Conservation (phyloP, 2,797 vertebrate species). For the Carcharodon carcharias region DNA sequence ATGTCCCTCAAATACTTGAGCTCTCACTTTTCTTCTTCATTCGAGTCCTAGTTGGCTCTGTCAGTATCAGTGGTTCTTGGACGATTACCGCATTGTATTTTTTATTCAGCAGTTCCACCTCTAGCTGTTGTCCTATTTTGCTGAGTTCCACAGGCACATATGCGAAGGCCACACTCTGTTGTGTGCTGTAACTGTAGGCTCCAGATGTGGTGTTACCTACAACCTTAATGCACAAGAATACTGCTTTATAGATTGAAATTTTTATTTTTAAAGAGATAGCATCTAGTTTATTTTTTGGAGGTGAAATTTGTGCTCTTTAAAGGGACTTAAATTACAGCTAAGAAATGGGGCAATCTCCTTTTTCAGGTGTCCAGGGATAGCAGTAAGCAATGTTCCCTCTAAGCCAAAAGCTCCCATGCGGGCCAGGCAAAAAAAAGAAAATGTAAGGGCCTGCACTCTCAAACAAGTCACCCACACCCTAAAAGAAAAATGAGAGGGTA, state of each 20-base stretch:
- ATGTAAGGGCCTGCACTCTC: too few species aligned
- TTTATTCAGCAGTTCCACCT: constrained; percentile 81
- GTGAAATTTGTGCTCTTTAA: neutral
- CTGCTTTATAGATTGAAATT: neutral
- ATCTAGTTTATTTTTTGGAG: neutral
- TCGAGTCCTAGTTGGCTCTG: constrained; percentile 74
- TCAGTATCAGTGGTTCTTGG: constrained; percentile 79
- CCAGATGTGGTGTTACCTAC: constrained; percentile 94
- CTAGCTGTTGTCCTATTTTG: constrained; percentile 75
- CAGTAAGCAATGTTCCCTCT: neutral
- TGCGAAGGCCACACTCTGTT: constrained; percentile 82
- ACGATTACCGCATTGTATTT: constrained; percentile 71
- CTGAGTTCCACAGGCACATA: constrained; percentile 77
- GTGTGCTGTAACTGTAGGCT: constrained; percentile 77
- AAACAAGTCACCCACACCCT: too few species aligned
- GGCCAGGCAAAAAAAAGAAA: too few species aligned
- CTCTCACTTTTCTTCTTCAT: constrained; percentile 68
- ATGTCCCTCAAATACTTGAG: constrained; percentile 49
- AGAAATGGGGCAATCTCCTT: neutral
- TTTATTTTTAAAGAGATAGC: neutral
- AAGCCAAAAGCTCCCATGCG: too few species aligned
- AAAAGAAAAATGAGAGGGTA: too few species aligned
- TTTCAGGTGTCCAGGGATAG: neutral
- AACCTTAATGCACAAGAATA: constrained; percentile 62
- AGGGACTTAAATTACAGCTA: neutral